Base-by-base conservation (phyloP, 2,888 invertebrate species). In the Dilophus febrilis region DNA sequence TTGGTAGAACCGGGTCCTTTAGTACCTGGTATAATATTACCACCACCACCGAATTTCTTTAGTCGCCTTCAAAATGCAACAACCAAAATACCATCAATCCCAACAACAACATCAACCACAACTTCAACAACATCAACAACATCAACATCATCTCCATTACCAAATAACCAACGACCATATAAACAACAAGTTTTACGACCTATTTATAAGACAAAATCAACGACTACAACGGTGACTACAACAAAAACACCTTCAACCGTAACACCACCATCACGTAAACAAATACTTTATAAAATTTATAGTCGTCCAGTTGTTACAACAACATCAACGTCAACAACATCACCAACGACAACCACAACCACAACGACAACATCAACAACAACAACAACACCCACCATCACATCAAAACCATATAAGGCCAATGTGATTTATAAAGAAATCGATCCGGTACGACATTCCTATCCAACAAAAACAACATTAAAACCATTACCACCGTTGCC, bases 11-110 rank as follows among this genome's bases (percentile, higher is more conserved):
- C 86, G 1, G 86, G 88, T 35, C 88, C 87, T 1, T 61, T 88
- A 44, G 87, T 88, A 7, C 88, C 88, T 3, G 88, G 87, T 38
- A 86, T 88, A 45, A 78, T 88, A 19, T 61, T 88, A 37, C 87
- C 87, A 3, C 88, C 88, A 7, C 88, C 88, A 2, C 85, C 86
- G 1, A 77, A 87, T 56, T 86, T 87, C 61, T 88, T 88, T 53
- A 78, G 77, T 4, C 72, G 77, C 2, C 59, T 80, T 41, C 76
- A 82, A 53, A 68, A 66, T 45, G 61, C 55, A 34, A 56, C 57
- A 6, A 44, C 42, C 7, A 50, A 53, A 42, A 61, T 64, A 35
- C 55, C 64, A 3, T 61, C 63, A 46, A 47, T 50, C 42, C 50
- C 22, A n/a, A 32, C 51, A 26, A 57, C 52, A 13, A 52, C 54